A percentile compares a stretch with the other conserved stretches of the same genome.
Conservation (phyloP, 64 coral and sea anemone species). For the Porites australiensis region DNA sequence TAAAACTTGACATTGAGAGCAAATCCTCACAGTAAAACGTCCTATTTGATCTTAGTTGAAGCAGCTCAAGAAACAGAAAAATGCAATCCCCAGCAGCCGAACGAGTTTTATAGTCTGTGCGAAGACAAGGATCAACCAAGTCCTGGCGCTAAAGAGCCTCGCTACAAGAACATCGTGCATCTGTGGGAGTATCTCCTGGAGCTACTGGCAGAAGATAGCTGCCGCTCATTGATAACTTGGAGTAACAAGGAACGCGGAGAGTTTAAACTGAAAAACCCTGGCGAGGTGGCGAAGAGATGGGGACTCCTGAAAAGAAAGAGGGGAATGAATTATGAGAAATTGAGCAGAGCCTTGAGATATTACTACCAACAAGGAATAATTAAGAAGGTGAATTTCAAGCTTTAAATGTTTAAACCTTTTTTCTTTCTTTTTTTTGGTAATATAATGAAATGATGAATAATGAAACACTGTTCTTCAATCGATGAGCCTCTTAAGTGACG, state of each 20-base stretch:
- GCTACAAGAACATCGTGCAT: slow-evolving; percentile 58
- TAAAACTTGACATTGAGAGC: too few species aligned
- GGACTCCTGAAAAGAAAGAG: slow-evolving; percentile 48
- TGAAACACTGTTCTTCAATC: too few species aligned
- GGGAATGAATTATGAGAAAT: slow-evolving; percentile 62
- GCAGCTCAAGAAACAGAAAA: background rate
- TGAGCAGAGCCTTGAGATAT: slow-evolving; percentile 41
- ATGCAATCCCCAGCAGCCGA: background rate
- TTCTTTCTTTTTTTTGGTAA: too few species aligned
- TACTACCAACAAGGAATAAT: slow-evolving; percentile 71
- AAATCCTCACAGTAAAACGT: too few species aligned
- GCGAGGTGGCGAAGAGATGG: slow-evolving; percentile 41
- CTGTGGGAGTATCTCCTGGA: slow-evolving; percentile 68
- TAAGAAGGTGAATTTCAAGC: slow-evolving; percentile 28
- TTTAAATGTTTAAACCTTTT: background rate
- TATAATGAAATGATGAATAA: too few species aligned
- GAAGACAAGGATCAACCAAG: background rate
- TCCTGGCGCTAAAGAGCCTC: background rate
- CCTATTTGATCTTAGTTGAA: background rate
- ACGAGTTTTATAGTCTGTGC: background rate
- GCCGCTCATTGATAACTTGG: slow-evolving; percentile 31
- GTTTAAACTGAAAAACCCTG: slow-evolving; percentile 59
- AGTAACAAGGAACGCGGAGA: slow-evolving; percentile 53
- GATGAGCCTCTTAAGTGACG: too few species aligned
- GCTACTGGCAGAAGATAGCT: slow-evolving; percentile 43